Base-by-base conservation (phyloP, 2,888 invertebrate species). In the Lasioglossum marginatum region DNA sequence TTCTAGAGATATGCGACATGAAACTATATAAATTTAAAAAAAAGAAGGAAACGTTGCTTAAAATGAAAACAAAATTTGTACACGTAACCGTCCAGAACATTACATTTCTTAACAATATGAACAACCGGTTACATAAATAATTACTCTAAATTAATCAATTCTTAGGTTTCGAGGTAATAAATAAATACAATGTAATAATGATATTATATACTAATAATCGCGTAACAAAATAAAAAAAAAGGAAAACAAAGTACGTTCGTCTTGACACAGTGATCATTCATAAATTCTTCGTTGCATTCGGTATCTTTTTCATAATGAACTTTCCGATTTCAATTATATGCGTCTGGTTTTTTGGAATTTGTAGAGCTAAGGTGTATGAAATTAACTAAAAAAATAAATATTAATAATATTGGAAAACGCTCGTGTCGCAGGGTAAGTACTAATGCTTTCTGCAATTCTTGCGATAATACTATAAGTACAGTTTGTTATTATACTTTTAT, bases 341-440 rank as follows among this genome's bases (percentile, higher is more conserved):
- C 40, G 72, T 60, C 57, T 57, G 10, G 70, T 76, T 83, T 83
- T 43, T 68, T 16, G 80, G 83, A 82, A 81, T 75, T 81, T 63
- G 34, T 8, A 75, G 63, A 81, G 57, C 31, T 78, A 80, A 31
- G 52, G 48, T 78, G 43, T 81, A 70, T 70, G 45, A 19, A 74
- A 78, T 84, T 83, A 74, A 78, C 81, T 80, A 82, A 79, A 86
- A 76, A 82, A 85, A 87, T 88, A 89, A 89, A 88, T 85, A 83
- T 83, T 83, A 89, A 88, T 88, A 92, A 92, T 92, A 92, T 90
- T 92, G 88, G 83, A 88, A 86, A 82, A 79, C 72, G 48, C 66
- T 77, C 82, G 75, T 77, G 81, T 78, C 63, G 57, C 75, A 79
- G 40, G 66, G 63, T 83, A 83, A 85, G 78, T 85, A 88, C 72